Conservation (phyloP, 37 sponge, comb jelly and placozoan species). For the Cladorhizidae sp. region DNA sequence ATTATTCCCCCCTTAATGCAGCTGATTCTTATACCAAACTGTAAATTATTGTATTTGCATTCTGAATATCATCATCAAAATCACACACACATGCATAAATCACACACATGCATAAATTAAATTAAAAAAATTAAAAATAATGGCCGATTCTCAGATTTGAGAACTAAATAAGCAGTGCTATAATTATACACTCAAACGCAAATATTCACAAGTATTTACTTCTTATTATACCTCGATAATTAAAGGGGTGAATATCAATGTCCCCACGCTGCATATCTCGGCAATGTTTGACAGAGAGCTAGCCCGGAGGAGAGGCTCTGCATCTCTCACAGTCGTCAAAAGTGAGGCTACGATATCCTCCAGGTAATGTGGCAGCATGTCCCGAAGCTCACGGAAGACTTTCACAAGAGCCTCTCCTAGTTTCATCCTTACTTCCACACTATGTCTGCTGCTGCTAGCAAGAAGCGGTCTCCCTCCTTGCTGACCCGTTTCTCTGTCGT, state of each 20-base stretch:
- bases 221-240: conserved; percentile 70
- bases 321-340: conserved; percentile 52
- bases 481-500: conserved; percentile 25
- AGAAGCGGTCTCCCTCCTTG: neutral
- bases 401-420: conserved; percentile 81
- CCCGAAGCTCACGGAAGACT: conserved; percentile 53
- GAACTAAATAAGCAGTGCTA: neutral
- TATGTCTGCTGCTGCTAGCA: neutral
- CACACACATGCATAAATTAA: neutral
- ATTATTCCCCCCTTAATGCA: too few relatives aligned
- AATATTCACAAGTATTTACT: neutral
- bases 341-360: conserved; percentile 63
- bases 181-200: neutral
- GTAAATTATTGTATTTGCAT: too few relatives aligned
- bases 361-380: conserved; percentile 71
- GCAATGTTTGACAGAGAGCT: conserved; percentile 83
- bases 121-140: too few relatives aligned
- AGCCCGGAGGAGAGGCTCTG: conserved; percentile 62
- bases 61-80: neutral
- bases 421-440: conserved; percentile 64
- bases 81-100: conserved; percentile 17
- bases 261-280: conserved; percentile 47
- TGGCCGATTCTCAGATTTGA: too few relatives aligned
- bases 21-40: too few relatives aligned
- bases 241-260: conserved; percentile 35